phyloP scores from a whole-genome alignment of 2,888 invertebrate genomes.

The Acleris laterana region DNA sequence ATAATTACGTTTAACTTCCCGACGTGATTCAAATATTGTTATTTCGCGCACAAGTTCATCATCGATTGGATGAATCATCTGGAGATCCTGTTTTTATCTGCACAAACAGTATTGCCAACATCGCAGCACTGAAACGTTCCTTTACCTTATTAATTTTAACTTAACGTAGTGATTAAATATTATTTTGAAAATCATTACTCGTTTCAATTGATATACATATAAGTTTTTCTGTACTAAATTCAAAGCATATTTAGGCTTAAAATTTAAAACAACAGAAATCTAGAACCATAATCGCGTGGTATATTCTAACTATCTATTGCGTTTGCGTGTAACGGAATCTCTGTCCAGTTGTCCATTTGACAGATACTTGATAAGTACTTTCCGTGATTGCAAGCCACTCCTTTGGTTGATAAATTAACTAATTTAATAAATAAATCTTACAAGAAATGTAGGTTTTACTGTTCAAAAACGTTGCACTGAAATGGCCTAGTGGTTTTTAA shows the following conservation, averaged over 20 bases:
- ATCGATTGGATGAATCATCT: slow-evolving; percentile 66
- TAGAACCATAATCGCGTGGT: not conserved
- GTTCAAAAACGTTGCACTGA: slow-evolving; percentile 39
- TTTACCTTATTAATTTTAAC: not conserved
- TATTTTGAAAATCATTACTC: not conserved
- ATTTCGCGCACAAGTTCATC: slow-evolving; percentile 40
- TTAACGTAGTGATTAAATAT: not conserved
- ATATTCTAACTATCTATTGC: not conserved
- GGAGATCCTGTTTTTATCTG: slow-evolving; percentile 55
- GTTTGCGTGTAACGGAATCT: slow-evolving; percentile 45
- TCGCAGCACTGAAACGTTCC: slow-evolving; percentile 34
- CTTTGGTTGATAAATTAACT: slow-evolving; percentile 62
- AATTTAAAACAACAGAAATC: not conserved
- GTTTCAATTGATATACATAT: no score
- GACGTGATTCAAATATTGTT: slow-evolving; percentile 34
- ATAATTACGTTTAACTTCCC: slow-evolving; percentile 17
- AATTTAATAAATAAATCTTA: slow-evolving; percentile 51
- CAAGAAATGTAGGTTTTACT: slow-evolving; percentile 64
- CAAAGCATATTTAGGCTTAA: not conserved
- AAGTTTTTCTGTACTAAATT: no score
- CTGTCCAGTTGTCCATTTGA: slow-evolving; percentile 58
- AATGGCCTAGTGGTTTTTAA: slow-evolving; percentile 59
- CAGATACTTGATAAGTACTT: slow-evolving; percentile 50
- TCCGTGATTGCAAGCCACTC: slow-evolving; percentile 76
- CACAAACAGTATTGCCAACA: slow-evolving; percentile 31